Conservation (phyloP, 2,797 vertebrate species). For the Mormyrus hasselquistii region DNA sequence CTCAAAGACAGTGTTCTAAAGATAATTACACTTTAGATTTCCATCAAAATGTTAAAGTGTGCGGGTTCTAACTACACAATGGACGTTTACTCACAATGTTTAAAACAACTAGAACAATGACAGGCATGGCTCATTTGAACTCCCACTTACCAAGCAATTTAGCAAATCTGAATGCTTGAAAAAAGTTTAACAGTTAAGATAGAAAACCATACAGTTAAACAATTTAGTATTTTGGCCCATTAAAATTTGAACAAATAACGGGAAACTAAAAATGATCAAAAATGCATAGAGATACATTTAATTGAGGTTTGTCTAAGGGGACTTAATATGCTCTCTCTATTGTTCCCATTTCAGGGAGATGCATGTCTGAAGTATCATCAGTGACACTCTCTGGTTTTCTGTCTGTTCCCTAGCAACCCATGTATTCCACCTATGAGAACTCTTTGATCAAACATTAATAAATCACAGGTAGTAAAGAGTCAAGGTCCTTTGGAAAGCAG, state of each 20-base stretch:
- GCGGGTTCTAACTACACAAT: not conserved
- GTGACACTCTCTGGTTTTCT: slow-evolving; percentile 38
- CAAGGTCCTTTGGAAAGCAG: slow-evolving; percentile 24
- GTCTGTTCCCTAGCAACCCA: slow-evolving; percentile 51
- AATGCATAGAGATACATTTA: not conserved
- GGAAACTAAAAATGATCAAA: not conserved
- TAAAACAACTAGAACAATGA: not conserved
- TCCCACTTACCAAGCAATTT: slow-evolving; percentile 49
- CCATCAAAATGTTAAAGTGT: not conserved
- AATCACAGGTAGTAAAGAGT: slow-evolving; percentile 54
- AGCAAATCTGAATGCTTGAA: slow-evolving; percentile 42
- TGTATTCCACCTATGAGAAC: slow-evolving; percentile 37
- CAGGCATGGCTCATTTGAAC: not conserved
- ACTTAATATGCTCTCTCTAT: not conserved
- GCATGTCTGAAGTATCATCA: slow-evolving; percentile 21
- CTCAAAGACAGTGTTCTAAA: not conserved
- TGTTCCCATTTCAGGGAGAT: slow-evolving; percentile 14
- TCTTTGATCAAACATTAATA: slow-evolving; percentile 54
- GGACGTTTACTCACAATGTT: not conserved
- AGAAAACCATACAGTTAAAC: not conserved
- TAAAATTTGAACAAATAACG: not conserved
- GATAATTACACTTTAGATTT: not conserved
- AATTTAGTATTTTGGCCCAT: not conserved
- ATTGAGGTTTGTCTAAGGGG: not conserved
- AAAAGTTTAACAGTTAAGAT: slow-evolving; percentile 26